These are phyloP conservation scores for Galagoides demidoff DNA, from an alignment of 2,797 vertebrate genomes.

Conservation along the genomic window DNA sequence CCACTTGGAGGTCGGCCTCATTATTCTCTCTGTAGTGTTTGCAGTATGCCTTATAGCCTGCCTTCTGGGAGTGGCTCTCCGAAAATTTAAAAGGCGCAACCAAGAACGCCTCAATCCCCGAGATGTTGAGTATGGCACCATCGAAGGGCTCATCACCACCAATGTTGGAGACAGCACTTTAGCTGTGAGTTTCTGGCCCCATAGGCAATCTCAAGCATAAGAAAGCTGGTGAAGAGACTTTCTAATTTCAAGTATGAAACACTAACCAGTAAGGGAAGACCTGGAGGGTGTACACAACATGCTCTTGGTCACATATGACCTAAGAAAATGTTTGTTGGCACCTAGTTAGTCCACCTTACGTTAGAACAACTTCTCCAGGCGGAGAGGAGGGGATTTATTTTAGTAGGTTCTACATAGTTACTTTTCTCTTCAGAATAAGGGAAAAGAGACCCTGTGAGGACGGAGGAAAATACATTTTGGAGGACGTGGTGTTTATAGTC, in stretches of 20 bases:
- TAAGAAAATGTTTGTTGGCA: not conserved
- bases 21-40: slow-evolving; percentile 91
- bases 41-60: slow-evolving; percentile 92
- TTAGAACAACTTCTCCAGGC: not conserved
- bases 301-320: not conserved
- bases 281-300: not conserved
- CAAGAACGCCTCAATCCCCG: slow-evolving; percentile 95
- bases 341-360: not conserved
- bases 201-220: not conserved
- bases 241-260: not conserved
- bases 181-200: slow-evolving; percentile 91
- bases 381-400: not conserved
- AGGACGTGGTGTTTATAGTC: not conserved
- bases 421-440: not conserved
- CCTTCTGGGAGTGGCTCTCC: slow-evolving; percentile 92
- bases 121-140: slow-evolving; percentile 97
- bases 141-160: slow-evolving; percentile 98
- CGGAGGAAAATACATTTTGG: not conserved
- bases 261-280: not conserved
- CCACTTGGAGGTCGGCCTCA: slow-evolving; percentile 91
- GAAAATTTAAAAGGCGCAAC: slow-evolving; percentile 93
- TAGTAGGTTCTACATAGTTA: slow-evolving; percentile 13
- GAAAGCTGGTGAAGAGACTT: not conserved
- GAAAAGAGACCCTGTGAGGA: not conserved
- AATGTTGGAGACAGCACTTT: slow-evolving; percentile 98